Evolutionary conservation across 2,888 invertebrate species (phyloP).

Genomic region (Andrena trimmerana): DNA sequence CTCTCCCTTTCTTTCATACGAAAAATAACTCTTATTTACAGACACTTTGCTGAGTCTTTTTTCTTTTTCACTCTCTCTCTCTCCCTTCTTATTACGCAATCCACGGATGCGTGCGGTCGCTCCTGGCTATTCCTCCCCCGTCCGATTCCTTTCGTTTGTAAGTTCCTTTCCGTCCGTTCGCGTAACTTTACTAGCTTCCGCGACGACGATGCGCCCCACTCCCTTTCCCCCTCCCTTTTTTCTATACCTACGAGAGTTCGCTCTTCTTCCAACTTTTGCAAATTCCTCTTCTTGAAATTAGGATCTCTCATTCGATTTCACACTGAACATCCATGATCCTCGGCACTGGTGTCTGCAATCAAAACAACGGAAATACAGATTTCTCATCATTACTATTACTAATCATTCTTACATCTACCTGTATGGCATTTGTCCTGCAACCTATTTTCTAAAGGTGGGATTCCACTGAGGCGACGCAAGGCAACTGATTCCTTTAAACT

Average conservation of each 20-base stretch:
- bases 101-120: constrained; percentile 41
- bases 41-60: constrained; percentile 46
- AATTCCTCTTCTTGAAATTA: constrained; percentile 17
- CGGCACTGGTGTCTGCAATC: constrained; percentile 59
- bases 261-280: constrained; percentile 38
- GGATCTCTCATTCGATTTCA: constrained; percentile 56
- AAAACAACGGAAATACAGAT: constrained; percentile 22
- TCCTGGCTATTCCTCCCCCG: constrained; percentile 8
- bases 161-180: constrained; percentile 37
- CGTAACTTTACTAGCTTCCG: constrained; percentile 59
- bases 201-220: constrained; percentile 58
- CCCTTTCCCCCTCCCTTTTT: constrained; percentile 23
- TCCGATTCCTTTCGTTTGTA: constrained; percentile 20
- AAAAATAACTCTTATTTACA: constrained; percentile 78
- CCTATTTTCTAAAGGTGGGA: background rate
- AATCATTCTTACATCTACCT: background rate
- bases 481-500: too few species aligned
- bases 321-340: constrained; percentile 60
- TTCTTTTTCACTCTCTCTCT: constrained; percentile 62
- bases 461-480: too few species aligned
- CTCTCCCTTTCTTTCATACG: constrained; percentile 79
- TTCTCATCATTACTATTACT: too few species aligned
- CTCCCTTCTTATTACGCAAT: constrained; percentile 48
- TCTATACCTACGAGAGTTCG: constrained; percentile 50
- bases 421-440: background rate